Base-by-base conservation (phyloP, 2,888 invertebrate species). In the Tridacna crocea region DNA sequence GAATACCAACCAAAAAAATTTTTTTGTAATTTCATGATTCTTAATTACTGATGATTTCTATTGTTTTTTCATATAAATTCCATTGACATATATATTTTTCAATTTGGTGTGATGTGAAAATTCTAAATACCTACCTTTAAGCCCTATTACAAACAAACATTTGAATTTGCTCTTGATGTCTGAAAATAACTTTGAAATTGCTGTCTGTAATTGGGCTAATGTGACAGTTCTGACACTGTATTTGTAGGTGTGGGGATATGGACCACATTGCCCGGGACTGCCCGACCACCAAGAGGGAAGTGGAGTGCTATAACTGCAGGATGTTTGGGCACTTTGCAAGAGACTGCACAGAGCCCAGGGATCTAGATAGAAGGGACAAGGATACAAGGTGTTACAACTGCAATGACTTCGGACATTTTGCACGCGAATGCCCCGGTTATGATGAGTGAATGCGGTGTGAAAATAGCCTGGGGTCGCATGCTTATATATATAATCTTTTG, bases 281-380 rank as follows among this genome's bases (percentile, higher is more conserved):
- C 81, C 89, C 89, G 11, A 79, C 58, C 51, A 84, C 79, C 10
- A 76, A 78, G 72, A 79, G 63, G 46, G 80, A 87, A 22, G 83
- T 89, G 48, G 88, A 87, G 12, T 93, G 92, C 89, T 94, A 88
- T 91, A 94, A 94, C 87, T 95, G 95, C 91, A 93, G 94, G 87
- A 92, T 93, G 84, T 89, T 91, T 63, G 95, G 95, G 27, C 95
- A 95, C 90, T 92, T 94, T 88, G 94, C 95, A 74, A 91, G 94
- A 24, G 93, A 95, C 83, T 95, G 95, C 90, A 92, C 90, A 58
- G 70, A 46, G 48, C 77, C 8, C 19, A 24, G 60, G 36, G 68
- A 68, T 13, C 15, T 13, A 22, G 61, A 22, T 19, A 19, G 10
- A 15, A 55, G 55, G 55, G 19, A 55, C 55, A 74, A 61, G 47